Percentiles rank a stretch among this genome's conserved stretches.
Evolutionary conservation across 2,113 vertebrate species (phyloP).

Genomic region (Aplodontia rufa): DNA sequence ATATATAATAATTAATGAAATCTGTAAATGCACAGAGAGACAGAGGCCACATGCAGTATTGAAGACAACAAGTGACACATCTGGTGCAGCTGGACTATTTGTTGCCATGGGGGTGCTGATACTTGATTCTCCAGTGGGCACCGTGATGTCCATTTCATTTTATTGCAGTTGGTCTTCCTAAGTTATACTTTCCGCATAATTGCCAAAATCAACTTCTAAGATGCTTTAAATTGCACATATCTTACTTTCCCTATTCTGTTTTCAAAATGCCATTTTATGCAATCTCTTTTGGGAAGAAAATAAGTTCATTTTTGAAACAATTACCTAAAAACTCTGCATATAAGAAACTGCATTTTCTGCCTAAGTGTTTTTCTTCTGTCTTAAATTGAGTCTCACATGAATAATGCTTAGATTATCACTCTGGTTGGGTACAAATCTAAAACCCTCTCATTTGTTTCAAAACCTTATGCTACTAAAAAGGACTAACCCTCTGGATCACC

Average conservation of each 20-base stretch:
- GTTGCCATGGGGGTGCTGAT: too few relatives aligned
- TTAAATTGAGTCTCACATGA: conserved; percentile 49
- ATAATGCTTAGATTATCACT: conserved; percentile 33
- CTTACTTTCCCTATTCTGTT: conserved; percentile 48
- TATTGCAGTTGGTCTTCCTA: neutral
- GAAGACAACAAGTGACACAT: neutral
- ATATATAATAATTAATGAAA: neutral
- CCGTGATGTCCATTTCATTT: neutral
- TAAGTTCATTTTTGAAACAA: conserved; percentile 70
- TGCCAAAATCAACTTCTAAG: conserved; percentile 50
- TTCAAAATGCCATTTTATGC: conserved; percentile 63
- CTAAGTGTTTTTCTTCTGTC: conserved; percentile 50
- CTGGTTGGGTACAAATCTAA: conserved; percentile 41
- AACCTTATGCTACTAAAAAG: neutral
- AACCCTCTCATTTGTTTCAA: conserved; percentile 48
- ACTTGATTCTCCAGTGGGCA: neutral
- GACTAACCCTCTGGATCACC: neutral
- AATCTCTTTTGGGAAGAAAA: conserved; percentile 62
- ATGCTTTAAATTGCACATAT: conserved; percentile 54
- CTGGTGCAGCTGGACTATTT: neutral
- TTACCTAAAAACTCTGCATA: conserved; percentile 39
- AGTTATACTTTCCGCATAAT: conserved; percentile 4
- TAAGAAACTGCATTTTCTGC: conserved; percentile 50
- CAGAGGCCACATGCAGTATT: neutral
- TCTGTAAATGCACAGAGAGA: neutral